Evolutionary conservation across 2,888 invertebrate species (phyloP).

Genomic region (Furcula furcula): DNA sequence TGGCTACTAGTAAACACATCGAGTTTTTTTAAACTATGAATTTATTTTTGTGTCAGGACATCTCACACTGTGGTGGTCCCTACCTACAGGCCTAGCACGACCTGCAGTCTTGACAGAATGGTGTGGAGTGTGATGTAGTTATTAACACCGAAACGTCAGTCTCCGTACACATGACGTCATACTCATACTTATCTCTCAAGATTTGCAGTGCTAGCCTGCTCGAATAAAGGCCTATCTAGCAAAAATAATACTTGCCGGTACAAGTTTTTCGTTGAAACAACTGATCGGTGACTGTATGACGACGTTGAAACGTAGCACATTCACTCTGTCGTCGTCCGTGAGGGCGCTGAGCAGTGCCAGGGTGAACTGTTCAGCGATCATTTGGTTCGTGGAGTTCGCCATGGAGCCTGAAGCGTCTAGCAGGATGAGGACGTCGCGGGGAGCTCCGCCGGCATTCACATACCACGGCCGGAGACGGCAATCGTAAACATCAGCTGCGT

Average conservation of each 20-base stretch:
- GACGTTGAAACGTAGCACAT: constrained; percentile 64
- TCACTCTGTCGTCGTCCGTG: constrained; percentile 72
- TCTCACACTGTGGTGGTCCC: too few relatives aligned
- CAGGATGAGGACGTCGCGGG: constrained; percentile 65
- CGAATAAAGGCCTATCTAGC: too few relatives aligned
- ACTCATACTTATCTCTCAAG: too few relatives aligned
- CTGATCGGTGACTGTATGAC: constrained; percentile 57
- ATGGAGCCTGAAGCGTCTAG: constrained; percentile 72
- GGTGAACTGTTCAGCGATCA: constrained; percentile 57
- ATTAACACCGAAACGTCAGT: too few relatives aligned
- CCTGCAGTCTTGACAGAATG: too few relatives aligned
- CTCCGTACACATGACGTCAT: too few relatives aligned
- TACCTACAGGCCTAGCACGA: too few relatives aligned
- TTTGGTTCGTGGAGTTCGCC: constrained; percentile 60
- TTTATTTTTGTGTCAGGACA: too few relatives aligned
- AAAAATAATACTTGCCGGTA: constrained; percentile 55
- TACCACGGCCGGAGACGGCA: constrained; percentile 74
- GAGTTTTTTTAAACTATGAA: too few relatives aligned
- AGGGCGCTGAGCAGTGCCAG: constrained; percentile 66
- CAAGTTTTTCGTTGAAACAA: constrained; percentile 66
- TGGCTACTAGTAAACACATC: too few relatives aligned
- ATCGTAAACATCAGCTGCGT: constrained; percentile 58
- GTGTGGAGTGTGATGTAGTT: too few relatives aligned
- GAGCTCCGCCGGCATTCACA: constrained; percentile 68
- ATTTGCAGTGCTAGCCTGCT: too few relatives aligned